Percentiles rank a stretch among this genome's conserved stretches.
Evolutionary conservation across 2,113 vertebrate species (phyloP).

Genomic region (Equus quagga): DNA sequence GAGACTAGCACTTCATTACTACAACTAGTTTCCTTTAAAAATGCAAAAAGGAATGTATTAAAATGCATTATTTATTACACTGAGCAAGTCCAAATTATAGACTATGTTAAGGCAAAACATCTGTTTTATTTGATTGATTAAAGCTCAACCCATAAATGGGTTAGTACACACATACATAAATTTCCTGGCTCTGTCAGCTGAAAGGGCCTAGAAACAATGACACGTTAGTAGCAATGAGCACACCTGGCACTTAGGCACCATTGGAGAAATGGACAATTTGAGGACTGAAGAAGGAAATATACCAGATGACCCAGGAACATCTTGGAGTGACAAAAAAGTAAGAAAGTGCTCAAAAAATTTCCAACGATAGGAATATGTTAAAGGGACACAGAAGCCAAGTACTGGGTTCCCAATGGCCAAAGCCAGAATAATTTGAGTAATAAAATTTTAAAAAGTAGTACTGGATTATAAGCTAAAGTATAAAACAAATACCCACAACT

Average conservation of each 20-base stretch:
- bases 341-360: background rate
- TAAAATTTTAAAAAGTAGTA: background rate
- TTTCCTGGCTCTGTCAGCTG: background rate
- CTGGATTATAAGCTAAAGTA: background rate
- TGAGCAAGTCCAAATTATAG: background rate
- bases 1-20: background rate
- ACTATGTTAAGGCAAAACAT: background rate
- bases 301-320: no score
- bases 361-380: background rate
- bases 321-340: background rate
- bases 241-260: fast-evolving
- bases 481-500: background rate
- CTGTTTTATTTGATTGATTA: background rate
- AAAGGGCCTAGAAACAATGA: background rate
- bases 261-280: background rate
- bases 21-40: background rate
- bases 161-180: fast-evolving
- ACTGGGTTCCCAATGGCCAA: background rate
- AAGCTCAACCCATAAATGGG: background rate
- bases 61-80: background rate
- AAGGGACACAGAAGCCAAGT: background rate
- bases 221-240: fast-evolving
- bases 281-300: background rate
- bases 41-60: background rate
- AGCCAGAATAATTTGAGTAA: background rate